phyloP scores from a whole-genome alignment of 2,113 vertebrate genomes.

The Atractosteus spatula region DNA sequence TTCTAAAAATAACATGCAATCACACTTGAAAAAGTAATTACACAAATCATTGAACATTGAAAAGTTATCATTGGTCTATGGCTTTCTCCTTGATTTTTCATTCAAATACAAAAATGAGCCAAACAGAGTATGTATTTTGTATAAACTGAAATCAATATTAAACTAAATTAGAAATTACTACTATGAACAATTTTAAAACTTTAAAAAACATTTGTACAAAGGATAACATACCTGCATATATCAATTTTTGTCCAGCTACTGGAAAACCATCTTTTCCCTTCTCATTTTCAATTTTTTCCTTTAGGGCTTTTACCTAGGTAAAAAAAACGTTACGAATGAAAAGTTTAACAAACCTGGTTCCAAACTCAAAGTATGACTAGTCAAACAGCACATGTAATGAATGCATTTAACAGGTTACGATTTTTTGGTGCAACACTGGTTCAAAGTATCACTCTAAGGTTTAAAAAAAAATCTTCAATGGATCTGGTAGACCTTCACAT shows the following conservation, averaged over 20 bases:
- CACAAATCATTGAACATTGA: too few species aligned
- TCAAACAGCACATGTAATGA: neutral
- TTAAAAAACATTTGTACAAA: neutral
- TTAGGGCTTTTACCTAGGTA: conserved; percentile 85
- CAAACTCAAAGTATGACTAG: too few species aligned
- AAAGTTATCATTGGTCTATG: too few species aligned
- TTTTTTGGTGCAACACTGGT: neutral
- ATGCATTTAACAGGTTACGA: neutral
- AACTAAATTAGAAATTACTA: neutral
- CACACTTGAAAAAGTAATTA: too few species aligned
- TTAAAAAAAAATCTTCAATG: too few species aligned
- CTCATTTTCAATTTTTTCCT: conserved; percentile 92
- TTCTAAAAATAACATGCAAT: too few species aligned
- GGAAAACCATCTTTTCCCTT: conserved; percentile 89
- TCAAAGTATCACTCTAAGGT: too few species aligned
- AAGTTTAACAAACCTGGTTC: too few species aligned
- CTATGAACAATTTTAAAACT: neutral
- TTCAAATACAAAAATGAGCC: too few species aligned
- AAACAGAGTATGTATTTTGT: too few species aligned
- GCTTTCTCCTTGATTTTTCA: too few species aligned
- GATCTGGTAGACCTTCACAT: too few species aligned
- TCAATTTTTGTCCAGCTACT: conserved; percentile 88
- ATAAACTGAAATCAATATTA: neutral
- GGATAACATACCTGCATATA: conserved; percentile 87
- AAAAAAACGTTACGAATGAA: neutral